A percentile compares a stretch with the other conserved stretches of the same genome.
Evolutionary conservation across 2,797 vertebrate species (phyloP).

Genomic region (Pangasius krempfi): DNA sequence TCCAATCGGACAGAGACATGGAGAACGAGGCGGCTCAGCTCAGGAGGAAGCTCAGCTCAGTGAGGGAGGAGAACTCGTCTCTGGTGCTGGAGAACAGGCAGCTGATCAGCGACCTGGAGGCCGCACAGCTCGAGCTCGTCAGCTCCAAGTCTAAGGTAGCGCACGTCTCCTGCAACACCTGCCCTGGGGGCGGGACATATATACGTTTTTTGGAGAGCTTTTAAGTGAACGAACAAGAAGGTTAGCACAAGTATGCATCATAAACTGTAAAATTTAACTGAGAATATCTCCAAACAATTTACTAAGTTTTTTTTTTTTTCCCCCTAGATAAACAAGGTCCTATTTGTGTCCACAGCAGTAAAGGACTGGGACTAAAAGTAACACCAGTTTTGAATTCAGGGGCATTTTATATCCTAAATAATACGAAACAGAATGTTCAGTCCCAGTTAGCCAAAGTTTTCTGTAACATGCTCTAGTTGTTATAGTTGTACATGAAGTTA

Average conservation of each 20-base stretch:
- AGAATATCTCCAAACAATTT: neutral
- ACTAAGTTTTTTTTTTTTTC: too few relatives aligned
- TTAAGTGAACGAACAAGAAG: neutral
- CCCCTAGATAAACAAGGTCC: neutral
- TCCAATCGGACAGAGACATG: conserved; percentile 30
- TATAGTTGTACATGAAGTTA: neutral
- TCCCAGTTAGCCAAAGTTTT: neutral
- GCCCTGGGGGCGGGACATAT: neutral
- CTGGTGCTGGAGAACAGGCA: conserved; percentile 76
- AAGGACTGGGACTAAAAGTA: neutral
- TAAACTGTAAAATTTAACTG: neutral
- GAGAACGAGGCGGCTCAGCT: conserved; percentile 72
- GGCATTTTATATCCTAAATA: neutral
- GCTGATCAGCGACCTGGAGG: conserved; percentile 74
- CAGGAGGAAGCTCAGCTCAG: conserved; percentile 72
- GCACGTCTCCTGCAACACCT: neutral
- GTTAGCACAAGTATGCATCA: neutral
- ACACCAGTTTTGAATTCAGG: neutral
- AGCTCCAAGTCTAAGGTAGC: conserved; percentile 72
- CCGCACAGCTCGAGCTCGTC: conserved; percentile 73
- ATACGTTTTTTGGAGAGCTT: neutral
- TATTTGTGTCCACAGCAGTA: neutral
- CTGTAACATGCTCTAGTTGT: neutral
- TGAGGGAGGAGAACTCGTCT: conserved; percentile 73
- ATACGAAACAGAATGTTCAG: neutral